These are phyloP conservation scores for Colletes latitarsis DNA, from an alignment of 1,140 invertebrate genomes.

Conservation along the genomic window DNA sequence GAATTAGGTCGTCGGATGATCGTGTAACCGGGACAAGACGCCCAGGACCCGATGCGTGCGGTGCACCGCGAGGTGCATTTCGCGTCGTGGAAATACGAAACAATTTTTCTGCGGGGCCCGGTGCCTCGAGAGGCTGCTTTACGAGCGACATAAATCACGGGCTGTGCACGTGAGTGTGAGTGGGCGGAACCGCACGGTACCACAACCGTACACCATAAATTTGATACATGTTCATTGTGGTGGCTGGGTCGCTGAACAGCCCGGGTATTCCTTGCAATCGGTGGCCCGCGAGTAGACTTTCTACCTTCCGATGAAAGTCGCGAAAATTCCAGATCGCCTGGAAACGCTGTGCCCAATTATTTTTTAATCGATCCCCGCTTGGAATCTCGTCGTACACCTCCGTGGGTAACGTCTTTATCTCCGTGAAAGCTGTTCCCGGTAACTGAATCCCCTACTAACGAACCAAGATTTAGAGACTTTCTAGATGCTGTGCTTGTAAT, in stretches of 20 bases:
- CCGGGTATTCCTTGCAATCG: slow-evolving; percentile 40
- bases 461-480: no score
- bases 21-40: neutral
- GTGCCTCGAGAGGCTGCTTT: slow-evolving; percentile 59
- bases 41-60: neutral
- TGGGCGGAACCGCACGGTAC: slow-evolving; percentile 67
- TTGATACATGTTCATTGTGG: slow-evolving; percentile 70
- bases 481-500: no score
- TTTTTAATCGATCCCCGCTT: neutral
- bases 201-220: slow-evolving; percentile 67
- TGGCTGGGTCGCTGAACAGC: slow-evolving; percentile 46
- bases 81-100: slow-evolving; percentile 47
- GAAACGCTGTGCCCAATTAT: neutral
- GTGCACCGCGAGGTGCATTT: slow-evolving; percentile 13
- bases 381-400: neutral
- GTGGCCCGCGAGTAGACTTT: slow-evolving; percentile 26
- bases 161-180: slow-evolving; percentile 66
- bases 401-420: no score
- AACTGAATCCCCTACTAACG: no score
- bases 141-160: slow-evolving; percentile 69
- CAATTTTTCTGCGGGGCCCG: slow-evolving; percentile 54
- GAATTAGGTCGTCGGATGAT: slow-evolving; percentile 12
- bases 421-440: no score
- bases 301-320: neutral
- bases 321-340: neutral